phyloP scores from a whole-genome alignment of 2,797 vertebrate genomes.

The Myotis planiceps region DNA sequence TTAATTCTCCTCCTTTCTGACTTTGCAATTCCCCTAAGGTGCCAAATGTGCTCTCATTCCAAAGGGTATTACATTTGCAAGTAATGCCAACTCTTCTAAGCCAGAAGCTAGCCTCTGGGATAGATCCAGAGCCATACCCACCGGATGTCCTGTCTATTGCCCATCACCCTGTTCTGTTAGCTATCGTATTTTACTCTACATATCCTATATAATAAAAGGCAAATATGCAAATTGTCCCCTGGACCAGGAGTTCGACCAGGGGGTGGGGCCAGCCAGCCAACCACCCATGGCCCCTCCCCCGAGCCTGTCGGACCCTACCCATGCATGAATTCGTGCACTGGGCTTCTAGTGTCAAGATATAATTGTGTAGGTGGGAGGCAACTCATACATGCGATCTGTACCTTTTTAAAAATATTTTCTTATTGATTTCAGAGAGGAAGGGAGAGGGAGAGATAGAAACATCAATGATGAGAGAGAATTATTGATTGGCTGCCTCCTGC shows the following conservation, averaged over 20 bases:
- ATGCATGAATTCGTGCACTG: no score
- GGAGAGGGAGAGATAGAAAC: no score
- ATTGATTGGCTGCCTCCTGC: no score
- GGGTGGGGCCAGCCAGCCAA: no score
- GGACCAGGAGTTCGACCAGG: no score
- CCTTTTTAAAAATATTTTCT: neutral
- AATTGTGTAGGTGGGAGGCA: neutral
- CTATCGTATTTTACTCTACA: neutral
- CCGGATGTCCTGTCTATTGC: neutral
- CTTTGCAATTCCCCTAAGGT: neutral
- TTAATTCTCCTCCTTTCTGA: constrained; percentile 41
- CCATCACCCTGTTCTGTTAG: neutral
- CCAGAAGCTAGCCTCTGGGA: neutral
- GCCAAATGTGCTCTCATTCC: constrained; percentile 29
- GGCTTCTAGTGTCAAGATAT: neutral
- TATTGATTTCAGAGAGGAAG: neutral
- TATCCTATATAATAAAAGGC: neutral
- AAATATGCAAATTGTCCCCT: no score
- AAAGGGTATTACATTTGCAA: constrained; percentile 40
- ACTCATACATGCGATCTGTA: neutral
- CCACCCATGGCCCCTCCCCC: no score
- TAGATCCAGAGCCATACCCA: neutral
- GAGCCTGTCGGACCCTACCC: no score
- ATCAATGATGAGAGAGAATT: no score
- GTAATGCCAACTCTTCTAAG: constrained; percentile 25